A percentile compares a stretch with the other conserved stretches of the same genome.
phyloP scores from a whole-genome alignment of 1,140 invertebrate genomes.

The Drosophila ironensis region DNA sequence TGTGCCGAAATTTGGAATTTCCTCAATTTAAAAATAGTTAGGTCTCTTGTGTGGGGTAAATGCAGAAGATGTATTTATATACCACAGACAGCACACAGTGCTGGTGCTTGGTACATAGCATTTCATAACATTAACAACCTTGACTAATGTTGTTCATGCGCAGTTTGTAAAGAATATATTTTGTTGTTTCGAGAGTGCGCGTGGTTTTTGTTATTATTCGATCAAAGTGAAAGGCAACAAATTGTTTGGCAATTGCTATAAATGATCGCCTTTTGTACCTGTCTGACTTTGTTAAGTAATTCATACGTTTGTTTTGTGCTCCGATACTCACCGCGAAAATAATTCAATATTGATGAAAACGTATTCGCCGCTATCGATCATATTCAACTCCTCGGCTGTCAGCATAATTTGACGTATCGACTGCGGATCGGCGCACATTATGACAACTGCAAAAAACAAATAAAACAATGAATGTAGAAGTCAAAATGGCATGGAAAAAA shows the following conservation, averaged over 20 bases:
- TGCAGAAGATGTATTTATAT: slow-evolving; percentile 60
- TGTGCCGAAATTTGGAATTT: slow-evolving; percentile 68
- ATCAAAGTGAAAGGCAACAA: slow-evolving; percentile 70
- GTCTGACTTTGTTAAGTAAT: slow-evolving; percentile 34
- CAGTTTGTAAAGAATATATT: slow-evolving; percentile 70
- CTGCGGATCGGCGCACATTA: slow-evolving; percentile 94
- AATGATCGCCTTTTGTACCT: slow-evolving; percentile 48
- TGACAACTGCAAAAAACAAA: slow-evolving; percentile 90
- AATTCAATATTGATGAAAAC: slow-evolving; percentile 99
- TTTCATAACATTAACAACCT: slow-evolving; percentile 70
- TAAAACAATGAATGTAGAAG: slow-evolving; percentile 24
- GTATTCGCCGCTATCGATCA: slow-evolving; percentile 97
- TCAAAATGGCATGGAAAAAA: slow-evolving; percentile 19
- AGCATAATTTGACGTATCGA: slow-evolving; percentile 95
- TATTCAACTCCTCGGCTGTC: slow-evolving; percentile 94
- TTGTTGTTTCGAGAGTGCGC: slow-evolving; percentile 41
- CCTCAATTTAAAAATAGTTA: slow-evolving; percentile 70
- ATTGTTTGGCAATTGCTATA: slow-evolving; percentile 62
- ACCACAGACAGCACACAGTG: too few relatives aligned
- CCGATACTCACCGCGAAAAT: slow-evolving; percentile 92
- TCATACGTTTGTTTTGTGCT: slow-evolving; percentile 22
- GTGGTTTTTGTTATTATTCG: slow-evolving; percentile 40
- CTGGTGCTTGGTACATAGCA: slow-evolving; percentile 37
- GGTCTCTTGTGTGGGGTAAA: slow-evolving; percentile 27
- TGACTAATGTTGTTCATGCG: slow-evolving; percentile 63